A percentile compares a stretch with the other conserved stretches of the same genome.
phyloP scores from a whole-genome alignment of 2,797 vertebrate genomes.

The Gymnodraco acuticeps region DNA sequence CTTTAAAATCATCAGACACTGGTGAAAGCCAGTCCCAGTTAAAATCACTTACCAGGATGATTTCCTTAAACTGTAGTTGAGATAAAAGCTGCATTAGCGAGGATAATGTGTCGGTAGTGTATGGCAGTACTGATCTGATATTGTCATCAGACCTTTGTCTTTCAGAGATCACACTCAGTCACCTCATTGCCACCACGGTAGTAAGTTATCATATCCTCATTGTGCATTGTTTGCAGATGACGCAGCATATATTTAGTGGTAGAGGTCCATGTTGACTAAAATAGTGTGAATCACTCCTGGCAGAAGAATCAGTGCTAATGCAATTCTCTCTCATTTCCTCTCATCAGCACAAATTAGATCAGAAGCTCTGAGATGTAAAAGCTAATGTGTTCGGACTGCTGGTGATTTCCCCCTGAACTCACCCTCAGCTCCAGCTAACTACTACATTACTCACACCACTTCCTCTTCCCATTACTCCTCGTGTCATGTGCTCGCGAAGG shows the following conservation, averaged over 20 bases:
- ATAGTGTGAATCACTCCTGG: constrained; percentile 61
- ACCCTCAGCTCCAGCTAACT: constrained; percentile 58
- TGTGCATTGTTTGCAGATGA: constrained; percentile 29
- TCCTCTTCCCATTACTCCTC: constrained; percentile 66
- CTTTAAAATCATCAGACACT: too few species aligned
- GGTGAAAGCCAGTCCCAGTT: too few species aligned
- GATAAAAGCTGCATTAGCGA: too few species aligned
- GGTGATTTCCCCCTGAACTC: constrained; percentile 71
- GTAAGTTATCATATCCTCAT: constrained; percentile 15
- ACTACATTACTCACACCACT: constrained; percentile 75
- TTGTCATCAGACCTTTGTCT: constrained; percentile 2
- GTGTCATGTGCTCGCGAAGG: constrained; percentile 53
- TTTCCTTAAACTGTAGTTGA: too few species aligned
- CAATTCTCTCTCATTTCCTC: constrained; percentile 73
- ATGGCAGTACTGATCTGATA: background rate
- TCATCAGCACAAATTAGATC: constrained; percentile 72
- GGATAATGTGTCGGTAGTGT: too few species aligned
- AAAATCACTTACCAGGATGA: too few species aligned
- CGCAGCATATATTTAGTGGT: constrained; percentile 33
- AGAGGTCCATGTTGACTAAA: constrained; percentile 53
- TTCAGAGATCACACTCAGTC: constrained; percentile 16
- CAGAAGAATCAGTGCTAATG: constrained; percentile 62
- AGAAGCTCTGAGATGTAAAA: constrained; percentile 59
- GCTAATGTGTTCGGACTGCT: constrained; percentile 65
- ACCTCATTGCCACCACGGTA: constrained; percentile 2